Evolutionary conservation across 2,113 vertebrate species (phyloP).

Genomic region (Rafetus swinhoei): DNA sequence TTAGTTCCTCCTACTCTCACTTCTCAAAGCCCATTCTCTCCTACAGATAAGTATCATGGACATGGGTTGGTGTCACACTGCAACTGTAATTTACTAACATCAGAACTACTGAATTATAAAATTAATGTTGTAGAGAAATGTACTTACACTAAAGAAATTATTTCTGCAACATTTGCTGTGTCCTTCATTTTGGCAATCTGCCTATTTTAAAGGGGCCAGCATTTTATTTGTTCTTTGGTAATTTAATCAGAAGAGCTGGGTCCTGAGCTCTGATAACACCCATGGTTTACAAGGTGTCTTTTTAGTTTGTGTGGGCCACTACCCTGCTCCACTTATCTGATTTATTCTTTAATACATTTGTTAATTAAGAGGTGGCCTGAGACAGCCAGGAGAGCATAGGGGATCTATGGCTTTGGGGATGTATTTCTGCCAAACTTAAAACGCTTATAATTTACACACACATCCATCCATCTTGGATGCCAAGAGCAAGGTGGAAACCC

Average conservation of each 20-base stretch:
- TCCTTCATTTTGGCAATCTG: neutral
- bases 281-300: neutral
- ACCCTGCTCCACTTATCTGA: neutral
- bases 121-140: neutral
- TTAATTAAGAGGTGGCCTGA: neutral
- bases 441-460: neutral
- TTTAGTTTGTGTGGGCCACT: neutral
- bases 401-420: neutral
- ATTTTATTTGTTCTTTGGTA: neutral
- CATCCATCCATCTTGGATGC: neutral
- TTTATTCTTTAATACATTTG: rapidly evolving
- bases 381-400: neutral
- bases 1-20: conserved; percentile 57
- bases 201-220: neutral
- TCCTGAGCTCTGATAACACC: neutral
- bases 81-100: conserved; percentile 35
- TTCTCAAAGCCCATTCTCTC: conserved; percentile 36
- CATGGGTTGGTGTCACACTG: conserved; percentile 37
- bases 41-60: conserved; percentile 47
- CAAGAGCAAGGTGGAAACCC: neutral
- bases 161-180: neutral
- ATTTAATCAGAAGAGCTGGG: neutral
- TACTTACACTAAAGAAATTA: neutral
- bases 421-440: neutral
- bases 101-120: neutral